Base-by-base conservation (phyloP, 2,888 invertebrate genomes). In the Dicyrtomina minuta region DNA sequence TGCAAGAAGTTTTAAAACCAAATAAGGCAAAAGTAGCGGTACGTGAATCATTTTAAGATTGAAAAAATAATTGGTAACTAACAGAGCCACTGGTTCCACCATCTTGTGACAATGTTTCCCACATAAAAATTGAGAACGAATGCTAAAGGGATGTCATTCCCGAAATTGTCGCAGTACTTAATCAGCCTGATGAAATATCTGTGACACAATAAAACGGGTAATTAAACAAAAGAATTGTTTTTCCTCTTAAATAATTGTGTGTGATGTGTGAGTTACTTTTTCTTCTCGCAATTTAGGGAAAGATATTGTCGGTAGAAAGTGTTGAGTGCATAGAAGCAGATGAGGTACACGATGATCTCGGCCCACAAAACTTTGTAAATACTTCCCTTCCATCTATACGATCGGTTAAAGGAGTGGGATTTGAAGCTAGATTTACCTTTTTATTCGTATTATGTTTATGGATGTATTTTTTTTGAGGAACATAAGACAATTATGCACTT, bases 91-190 rank as follows among this genome's bases (percentile, higher is more conserved):
- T 92, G 92, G 80, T 85, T 88, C 92, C 92, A 92, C 82, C 82
- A 95, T 79, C 95, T 86, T 71, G 89, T 90, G 89, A 95, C 93
- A 65, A 95, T 93, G 76, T 94, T 88, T 13, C 90, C 89, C 66
- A 95, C 93, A 83, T 94, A 95, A 84, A 95, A 95, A 78, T 95
- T 94, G 78, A 95, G 86, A 72, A 95, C 93, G 82, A 95, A 95
- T 3, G 94, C 93, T 74, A 95, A 82, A 15, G 95, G 95, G 79
- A 95, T 95, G 78, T 92, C 87, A 83, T 90, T 90, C 78, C 89
- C 90, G 83, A 91, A 93, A 76, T 87, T 88, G 80, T 89, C 88
- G 84, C 94, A 95, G 83, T 94, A 94, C 75, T 87, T 86, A 5
- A 90, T 91, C 65, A 94, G 84, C 71, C 87, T 87, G 82, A 93